These are phyloP conservation scores for Drosophila teissieri DNA, from an alignment of 1,140 invertebrate species.

Conservation along the genomic window DNA sequence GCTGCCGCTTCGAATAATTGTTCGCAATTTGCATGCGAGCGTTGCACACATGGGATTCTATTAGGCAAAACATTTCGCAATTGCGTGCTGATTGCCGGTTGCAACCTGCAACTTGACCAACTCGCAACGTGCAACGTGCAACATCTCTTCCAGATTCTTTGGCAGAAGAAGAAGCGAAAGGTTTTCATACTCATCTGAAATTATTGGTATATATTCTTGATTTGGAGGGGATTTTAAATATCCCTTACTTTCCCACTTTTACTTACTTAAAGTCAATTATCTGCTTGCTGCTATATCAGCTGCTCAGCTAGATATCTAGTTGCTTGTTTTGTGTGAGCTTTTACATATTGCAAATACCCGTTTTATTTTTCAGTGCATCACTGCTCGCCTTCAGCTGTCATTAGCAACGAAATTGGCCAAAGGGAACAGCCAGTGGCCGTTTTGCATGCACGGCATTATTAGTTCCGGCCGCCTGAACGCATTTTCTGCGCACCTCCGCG, in stretches of 20 bases:
- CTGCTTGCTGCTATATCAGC: no score
- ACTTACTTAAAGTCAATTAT: no score
- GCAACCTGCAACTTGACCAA: conserved; percentile 14
- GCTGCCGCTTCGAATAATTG: conserved; percentile 36
- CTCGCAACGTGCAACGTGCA: background rate
- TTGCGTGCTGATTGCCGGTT: conserved; percentile 78
- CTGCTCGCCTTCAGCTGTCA: background rate
- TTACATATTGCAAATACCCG: no score
- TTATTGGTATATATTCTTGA: no score
- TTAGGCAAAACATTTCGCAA: conserved; percentile 80
- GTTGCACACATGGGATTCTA: conserved; percentile 72
- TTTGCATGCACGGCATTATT: conserved; percentile 76
- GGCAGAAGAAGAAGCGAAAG: background rate
- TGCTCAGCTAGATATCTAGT: no score
- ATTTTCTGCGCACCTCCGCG: conserved; percentile 63
- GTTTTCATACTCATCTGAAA: background rate
- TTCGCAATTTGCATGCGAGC: conserved; percentile 75
- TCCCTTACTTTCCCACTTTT: no score
- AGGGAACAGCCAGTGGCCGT: conserved; percentile 8
- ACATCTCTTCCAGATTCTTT: conserved; percentile 1
- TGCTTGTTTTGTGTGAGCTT: no score
- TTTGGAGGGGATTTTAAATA: no score
- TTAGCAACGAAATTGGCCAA: background rate
- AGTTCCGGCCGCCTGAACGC: conserved; percentile 81
- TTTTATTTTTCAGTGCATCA: background rate